phyloP scores from a whole-genome alignment of 2,888 invertebrate genomes.

The Drosophila picticornis region DNA sequence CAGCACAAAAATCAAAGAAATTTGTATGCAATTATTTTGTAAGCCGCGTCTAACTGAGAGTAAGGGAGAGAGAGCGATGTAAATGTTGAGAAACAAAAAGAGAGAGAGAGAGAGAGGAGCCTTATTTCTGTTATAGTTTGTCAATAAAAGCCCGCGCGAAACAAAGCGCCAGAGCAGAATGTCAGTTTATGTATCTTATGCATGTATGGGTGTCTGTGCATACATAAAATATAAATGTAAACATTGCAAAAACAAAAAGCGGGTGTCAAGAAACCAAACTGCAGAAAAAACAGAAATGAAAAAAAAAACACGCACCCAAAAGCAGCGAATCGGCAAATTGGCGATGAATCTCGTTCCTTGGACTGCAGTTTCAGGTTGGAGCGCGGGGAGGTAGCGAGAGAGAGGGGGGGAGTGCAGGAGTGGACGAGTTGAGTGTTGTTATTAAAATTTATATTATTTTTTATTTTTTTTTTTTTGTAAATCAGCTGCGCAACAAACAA shows the following conservation, averaged over 20 bases:
- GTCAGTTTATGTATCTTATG: conserved; percentile 63
- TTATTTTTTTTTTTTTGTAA: conserved; percentile 26
- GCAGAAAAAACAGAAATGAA: conserved; percentile 12
- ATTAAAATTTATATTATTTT: conserved; percentile 28
- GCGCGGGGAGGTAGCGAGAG: not conserved
- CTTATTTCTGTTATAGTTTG: conserved; percentile 59
- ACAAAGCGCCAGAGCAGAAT: conserved; percentile 75
- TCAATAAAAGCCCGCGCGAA: conserved; percentile 78
- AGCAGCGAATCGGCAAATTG: conserved; percentile 51
- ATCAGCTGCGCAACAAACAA: conserved; percentile 41
- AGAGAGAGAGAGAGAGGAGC: conserved; percentile 4
- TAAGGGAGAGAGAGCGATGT: conserved; percentile 3
- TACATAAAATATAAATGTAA: conserved; percentile 48
- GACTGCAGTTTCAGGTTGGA: conserved; percentile 18
- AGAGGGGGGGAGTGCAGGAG: conserved; percentile 8
- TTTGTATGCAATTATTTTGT: conserved; percentile 30
- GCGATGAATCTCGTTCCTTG: conserved; percentile 46
- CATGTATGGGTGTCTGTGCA: conserved; percentile 10
- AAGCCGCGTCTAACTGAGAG: conserved; percentile 34
- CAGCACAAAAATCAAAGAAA: conserved; percentile 16
- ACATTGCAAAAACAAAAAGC: conserved; percentile 61
- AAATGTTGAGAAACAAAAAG: conserved; percentile 1
- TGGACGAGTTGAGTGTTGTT: conserved; percentile 22
- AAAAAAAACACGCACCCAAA: conserved; percentile 66
- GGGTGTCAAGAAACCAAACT: conserved; percentile 40